These are phyloP conservation scores for Archivesica marissinica DNA, from an alignment of 1,140 invertebrate genomes.

Conservation along the genomic window DNA sequence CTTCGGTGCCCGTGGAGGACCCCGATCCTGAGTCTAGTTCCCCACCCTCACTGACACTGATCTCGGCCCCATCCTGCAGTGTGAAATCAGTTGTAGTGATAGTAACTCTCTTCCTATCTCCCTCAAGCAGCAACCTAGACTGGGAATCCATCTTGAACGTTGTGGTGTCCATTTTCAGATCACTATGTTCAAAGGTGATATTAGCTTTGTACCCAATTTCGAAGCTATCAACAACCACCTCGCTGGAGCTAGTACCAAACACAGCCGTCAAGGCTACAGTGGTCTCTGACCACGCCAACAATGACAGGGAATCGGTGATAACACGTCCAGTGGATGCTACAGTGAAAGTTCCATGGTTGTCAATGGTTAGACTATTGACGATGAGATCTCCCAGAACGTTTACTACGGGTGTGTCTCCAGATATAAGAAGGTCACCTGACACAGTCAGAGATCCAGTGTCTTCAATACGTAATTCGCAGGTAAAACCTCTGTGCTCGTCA, in stretches of 20 bases:
- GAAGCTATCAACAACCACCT: slow-evolving; percentile 47
- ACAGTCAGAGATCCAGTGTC: slow-evolving; percentile 39
- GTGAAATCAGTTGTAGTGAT: slow-evolving; percentile 63
- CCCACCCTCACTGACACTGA: slow-evolving; percentile 65
- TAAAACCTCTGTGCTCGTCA: slow-evolving; percentile 43
- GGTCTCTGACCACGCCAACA: slow-evolving; percentile 44
- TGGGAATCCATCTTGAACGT: slow-evolving; percentile 67
- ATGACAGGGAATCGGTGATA: slow-evolving; percentile 24
- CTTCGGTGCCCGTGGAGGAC: slow-evolving; percentile 47
- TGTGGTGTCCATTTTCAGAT: slow-evolving; percentile 60
- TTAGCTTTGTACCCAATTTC: slow-evolving; percentile 65
- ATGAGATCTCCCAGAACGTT: slow-evolving; percentile 60
- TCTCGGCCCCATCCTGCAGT: slow-evolving; percentile 69
- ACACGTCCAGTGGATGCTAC: slow-evolving; percentile 59
- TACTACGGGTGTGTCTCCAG: slow-evolving; percentile 51
- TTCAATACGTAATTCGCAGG: slow-evolving; percentile 18
- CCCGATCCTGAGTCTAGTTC: slow-evolving; percentile 50
- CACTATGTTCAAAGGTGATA: slow-evolving; percentile 64
- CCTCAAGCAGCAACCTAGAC: slow-evolving; percentile 57
- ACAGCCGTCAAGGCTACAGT: slow-evolving; percentile 41
- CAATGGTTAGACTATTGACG: slow-evolving; percentile 57
- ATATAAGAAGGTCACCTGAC: slow-evolving; percentile 52
- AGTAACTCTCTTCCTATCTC: slow-evolving; percentile 54
- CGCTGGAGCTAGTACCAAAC: slow-evolving; percentile 39
- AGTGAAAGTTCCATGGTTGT: slow-evolving; percentile 62